Evolutionary conservation across 2,797 vertebrate genomes (phyloP), one percentile per base, ranked within the genome.

Genomic region (Heterohyrax brucei): DNA sequence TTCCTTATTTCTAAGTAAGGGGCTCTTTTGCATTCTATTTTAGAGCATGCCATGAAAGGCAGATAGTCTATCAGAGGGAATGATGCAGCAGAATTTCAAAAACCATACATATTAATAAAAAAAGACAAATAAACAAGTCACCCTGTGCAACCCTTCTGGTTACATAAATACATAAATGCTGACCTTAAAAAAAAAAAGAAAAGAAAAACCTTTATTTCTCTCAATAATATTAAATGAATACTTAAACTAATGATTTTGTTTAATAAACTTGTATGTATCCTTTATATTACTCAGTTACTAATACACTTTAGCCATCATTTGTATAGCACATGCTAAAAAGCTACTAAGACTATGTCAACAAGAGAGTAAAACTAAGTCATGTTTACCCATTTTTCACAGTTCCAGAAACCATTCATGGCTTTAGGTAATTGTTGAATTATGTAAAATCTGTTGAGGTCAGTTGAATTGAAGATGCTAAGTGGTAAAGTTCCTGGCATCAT

Each of bases 211-310:
- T 8, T n/a, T 59, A 13, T 46, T 80, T 91, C 5, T 64, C 72
- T 86, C 28, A 62, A 4, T 87, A 85, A 78, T 59, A 79, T 85
- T 72, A 85, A 70, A 46, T 83, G 14, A 62, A 39, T 82, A 48
- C 0, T 21, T 66, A 16, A 50, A 80, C 39, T 5, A 94, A 64
- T 39, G 89, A 62, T 46, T 94, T 70, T 89, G 1, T 39, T 16
- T 72, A 44, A 56, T 62, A 4, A 1, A 84, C 82, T 90, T 59
- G 70, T 33, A 33, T 79, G 5, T 24, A 7, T 44, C 7, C 62
- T 94, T 87, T 77, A 77, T 56, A 90, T 86, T 91, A 88, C 83
- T 91, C 62, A 77, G 61, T 8, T 30, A 62, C 53, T 80, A 72
- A 66, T 61, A 59, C 10, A 21, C 19, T 44, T 19, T 19, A 59